Base-by-base conservation (phyloP, 2,113 vertebrate species). In the Todiramphus chloris region DNA sequence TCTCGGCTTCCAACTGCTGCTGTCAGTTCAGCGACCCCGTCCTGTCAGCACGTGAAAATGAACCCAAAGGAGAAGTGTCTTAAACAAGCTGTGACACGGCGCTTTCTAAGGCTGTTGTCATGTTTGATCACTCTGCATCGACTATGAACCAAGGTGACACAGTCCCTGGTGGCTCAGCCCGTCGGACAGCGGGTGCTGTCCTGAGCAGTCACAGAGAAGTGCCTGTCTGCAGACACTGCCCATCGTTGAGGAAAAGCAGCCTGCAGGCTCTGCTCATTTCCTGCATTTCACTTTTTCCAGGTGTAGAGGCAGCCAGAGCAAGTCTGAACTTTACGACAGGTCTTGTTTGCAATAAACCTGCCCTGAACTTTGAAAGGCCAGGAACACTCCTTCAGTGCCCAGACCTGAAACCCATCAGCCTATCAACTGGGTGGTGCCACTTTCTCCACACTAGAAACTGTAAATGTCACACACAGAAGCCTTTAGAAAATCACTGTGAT, bases 161-260 rank as follows among this genome's bases (percentile, higher is more conserved):
- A 5, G 23, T 2, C 48, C 33, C 33, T 44, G 69, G 37, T 4
- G 48, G 69, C 80, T 53, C 91, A 58, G 83, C 39, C 72, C 43
- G 1, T 10, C 21, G 8, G 30, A 2, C 56, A 21, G 3, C 2
- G 7, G 67, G 41, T 20, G 41, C 67, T 16, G 41, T 10, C 75
- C 58, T 13, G 68, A 25, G 10, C 25, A 84, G 48, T 31, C 44
- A 8, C 31, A 5, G 41, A 11, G 50, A 21, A 46, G 12, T 5
- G 1, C 7, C 7, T 17, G 56, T 53, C 53, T 53, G 37, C 39
- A 14, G 53, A 19, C 20, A 5, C 60, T 60, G 74, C 63, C 56
- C 69, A 11, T 5, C 50, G 5, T 2, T 0, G 5, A 28, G 55
- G 23, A 39, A 24, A 5, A 16, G 44, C 10, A 7, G n/a, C 33